Base-by-base conservation (phyloP, 2,888 invertebrate genomes). In the Eledone cirrhosa region DNA sequence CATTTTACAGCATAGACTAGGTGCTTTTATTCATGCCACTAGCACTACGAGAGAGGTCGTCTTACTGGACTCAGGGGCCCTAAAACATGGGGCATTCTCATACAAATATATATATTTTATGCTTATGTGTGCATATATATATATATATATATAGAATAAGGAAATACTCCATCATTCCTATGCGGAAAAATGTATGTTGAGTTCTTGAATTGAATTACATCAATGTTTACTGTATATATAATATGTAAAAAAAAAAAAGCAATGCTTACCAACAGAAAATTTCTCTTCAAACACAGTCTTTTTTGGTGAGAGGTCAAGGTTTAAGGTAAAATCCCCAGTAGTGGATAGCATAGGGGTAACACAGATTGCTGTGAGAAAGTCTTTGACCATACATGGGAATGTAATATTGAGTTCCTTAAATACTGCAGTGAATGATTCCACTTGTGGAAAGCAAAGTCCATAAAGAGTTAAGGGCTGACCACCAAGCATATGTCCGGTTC, bases 401-500 rank as follows among this genome's bases (percentile, higher is more conserved):
- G 80, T 83, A 13, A 80, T 47, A 59, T 84, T 82, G 11, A 83
- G 74, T 78, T 86, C 84, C 67, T 77, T 77, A 48, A 86, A 81
- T 16, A 83, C 78, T 11, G 83, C 87, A 24, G 29, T 75, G 24
- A 85, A 80, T 3, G 53, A 77, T 11, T 77, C 75, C 22, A 78
- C 78, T 47, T 74, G 27, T 27, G 77, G 77, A 41, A 86, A 83
- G 82, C 88, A 88, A 13, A 86, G 86, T 11, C 87, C 87, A 5
- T 77, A 81, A 59, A 87, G 80, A 19, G 31, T 41, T 19, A 88
- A 80, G 24, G 79, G 81, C 69, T 84, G 80, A 5, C 85, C 83
- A 3, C 87, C 86, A 47, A 88, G 79, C 86, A 87, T 87, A 22
- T 80, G 80, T 7, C 83, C 83, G 4, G 41, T 79, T 19, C 77